phyloP scores from a whole-genome alignment of 2,113 vertebrate genomes.

The Phaetusa simplex region DNA sequence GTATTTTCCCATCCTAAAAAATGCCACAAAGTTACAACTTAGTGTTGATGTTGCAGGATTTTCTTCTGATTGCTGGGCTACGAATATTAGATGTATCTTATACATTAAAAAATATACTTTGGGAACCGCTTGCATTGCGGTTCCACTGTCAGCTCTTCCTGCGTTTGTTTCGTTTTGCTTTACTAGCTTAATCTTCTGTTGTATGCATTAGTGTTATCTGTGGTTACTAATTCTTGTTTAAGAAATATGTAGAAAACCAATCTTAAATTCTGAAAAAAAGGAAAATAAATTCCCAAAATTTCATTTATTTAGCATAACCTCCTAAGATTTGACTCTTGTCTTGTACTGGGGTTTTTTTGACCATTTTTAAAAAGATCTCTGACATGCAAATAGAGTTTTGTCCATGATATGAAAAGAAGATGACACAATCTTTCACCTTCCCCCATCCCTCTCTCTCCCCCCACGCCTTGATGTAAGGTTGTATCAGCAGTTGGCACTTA shows the following conservation, averaged over 20 bases:
- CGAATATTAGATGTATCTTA: background rate
- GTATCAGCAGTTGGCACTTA: background rate
- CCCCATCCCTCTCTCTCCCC: background rate
- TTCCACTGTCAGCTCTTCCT: background rate
- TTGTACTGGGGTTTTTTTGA: background rate
- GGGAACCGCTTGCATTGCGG: background rate
- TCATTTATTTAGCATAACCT: background rate
- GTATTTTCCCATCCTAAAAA: slow-evolving; percentile 3
- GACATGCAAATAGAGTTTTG: background rate
- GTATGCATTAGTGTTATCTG: background rate
- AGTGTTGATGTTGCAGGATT: background rate
- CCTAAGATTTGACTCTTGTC: background rate
- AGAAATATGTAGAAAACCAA: background rate
- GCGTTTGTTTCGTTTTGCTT: background rate
- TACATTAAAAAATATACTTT: background rate
- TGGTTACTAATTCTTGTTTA: background rate
- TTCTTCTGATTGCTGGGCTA: background rate
- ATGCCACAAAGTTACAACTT: background rate
- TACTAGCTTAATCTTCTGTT: background rate
- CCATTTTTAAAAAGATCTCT: background rate
- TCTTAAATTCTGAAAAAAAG: background rate
- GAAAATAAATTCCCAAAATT: background rate
- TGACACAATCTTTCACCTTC: background rate
- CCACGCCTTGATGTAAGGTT: background rate
- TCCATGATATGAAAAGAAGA: background rate